Base-by-base conservation (phyloP, 2,797 vertebrate species). In the Rhinella marina region DNA sequence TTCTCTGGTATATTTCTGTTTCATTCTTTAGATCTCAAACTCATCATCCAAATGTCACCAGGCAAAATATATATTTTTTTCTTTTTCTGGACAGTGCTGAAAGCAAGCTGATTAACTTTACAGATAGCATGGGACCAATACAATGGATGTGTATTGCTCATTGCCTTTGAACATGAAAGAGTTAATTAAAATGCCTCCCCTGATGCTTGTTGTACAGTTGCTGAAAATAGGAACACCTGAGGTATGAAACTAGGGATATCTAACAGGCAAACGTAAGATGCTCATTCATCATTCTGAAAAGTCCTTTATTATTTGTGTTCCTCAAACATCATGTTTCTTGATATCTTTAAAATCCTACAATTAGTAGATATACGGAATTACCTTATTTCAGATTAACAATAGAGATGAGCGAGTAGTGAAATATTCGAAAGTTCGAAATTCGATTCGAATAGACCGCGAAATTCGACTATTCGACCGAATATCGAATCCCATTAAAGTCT, bases 111-210 rank as follows among this genome's bases (percentile, higher is more conserved):
- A 88, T 88, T 77, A 85, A 77, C 78, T 76, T 54, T 68, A 86
- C 48, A 86, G 83, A 88, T 88, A 86, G 78, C 56, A 27, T 27
- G 23, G 23, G n/a, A 59, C 68, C 57, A 82, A 88, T 82, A 88
- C 83, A 88, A 88, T 88, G 54, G 77, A 81, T 81, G 59, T 75
- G 76, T 86, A 88, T 80, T 86, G 81, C 70, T 82, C 76, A 82
- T 88, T 88, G 57, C 82, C 77, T 81, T 85, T 85, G 77, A 88
- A 88, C 87, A 86, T 76, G 59, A 88, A 76, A 82, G 68, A 61
- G 84, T 85, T 81, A 59, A 81, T 88, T 86, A 86, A 82, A 82
- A 19, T 48, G 7, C 57, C 64, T 88, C 83, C 77, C 70, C 72
- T 82, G 83, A 76, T 52, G 32, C 64, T 29, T 59, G 82, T 29